Evolutionary conservation across 2,797 vertebrate species (phyloP).

Genomic region (Gallinago stenura): DNA sequence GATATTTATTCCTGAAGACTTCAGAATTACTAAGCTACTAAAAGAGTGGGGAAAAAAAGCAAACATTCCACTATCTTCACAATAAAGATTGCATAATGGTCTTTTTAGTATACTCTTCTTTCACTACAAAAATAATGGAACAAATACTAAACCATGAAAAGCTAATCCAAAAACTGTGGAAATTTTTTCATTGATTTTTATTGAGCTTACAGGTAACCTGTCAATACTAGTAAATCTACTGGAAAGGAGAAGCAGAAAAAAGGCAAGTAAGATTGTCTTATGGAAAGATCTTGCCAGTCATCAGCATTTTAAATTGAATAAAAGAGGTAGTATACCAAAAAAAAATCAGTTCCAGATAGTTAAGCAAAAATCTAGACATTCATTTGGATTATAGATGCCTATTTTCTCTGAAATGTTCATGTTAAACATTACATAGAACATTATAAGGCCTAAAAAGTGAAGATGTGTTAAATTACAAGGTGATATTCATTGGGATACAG

Average conservation of each 20-base stretch:
- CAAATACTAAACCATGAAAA: neutral
- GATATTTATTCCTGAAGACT: neutral
- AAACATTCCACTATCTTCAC: neutral
- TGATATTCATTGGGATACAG: neutral
- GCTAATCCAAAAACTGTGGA: neutral
- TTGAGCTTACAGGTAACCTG: neutral
- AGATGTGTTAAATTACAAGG: neutral
- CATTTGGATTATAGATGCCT: neutral
- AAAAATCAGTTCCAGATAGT: neutral
- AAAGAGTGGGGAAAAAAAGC: neutral
- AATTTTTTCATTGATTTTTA: neutral
- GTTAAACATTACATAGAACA: neutral
- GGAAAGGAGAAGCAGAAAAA: neutral
- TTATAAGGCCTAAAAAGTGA: neutral
- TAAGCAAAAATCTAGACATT: neutral
- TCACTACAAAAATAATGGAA: neutral
- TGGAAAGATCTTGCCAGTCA: neutral
- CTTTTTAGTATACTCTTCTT: neutral
- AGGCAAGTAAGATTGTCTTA: neutral
- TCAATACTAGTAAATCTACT: neutral
- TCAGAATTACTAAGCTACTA: neutral
- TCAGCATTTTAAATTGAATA: neutral
- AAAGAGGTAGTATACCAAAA: neutral
- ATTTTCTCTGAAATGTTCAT: neutral
- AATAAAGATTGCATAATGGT: neutral